Percentiles rank a stretch among this genome's conserved stretches.
Evolutionary conservation across 2,888 invertebrate species (phyloP).

Genomic region (Drosophila vallismaia): DNA sequence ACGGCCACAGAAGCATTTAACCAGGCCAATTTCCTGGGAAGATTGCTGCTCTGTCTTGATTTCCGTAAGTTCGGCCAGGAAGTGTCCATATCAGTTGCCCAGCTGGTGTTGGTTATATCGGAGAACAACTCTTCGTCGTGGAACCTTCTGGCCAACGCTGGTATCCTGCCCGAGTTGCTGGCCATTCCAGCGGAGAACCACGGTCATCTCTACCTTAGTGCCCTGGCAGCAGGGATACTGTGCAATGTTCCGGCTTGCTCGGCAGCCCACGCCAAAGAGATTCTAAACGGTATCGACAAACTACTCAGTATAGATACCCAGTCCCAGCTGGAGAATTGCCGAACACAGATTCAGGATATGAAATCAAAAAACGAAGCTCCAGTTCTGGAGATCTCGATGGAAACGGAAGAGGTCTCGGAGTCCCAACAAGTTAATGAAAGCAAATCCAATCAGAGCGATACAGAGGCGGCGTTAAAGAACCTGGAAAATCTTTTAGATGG

Average conservation of each 20-base stretch:
- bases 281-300: constrained; percentile 85
- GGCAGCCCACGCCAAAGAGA: constrained; percentile 84
- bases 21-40: constrained; percentile 86
- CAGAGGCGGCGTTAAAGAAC: constrained; percentile 85
- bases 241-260: constrained; percentile 85
- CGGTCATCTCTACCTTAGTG: constrained; percentile 84
- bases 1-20: constrained; percentile 88
- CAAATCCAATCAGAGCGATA: constrained; percentile 35
- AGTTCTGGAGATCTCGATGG: constrained; percentile 43
- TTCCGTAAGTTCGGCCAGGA: constrained; percentile 86
- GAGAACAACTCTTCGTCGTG: constrained; percentile 88
- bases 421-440: constrained; percentile 9
- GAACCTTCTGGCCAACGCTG: constrained; percentile 84
- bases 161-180: constrained; percentile 84
- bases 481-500: constrained; percentile 86
- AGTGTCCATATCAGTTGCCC: constrained; percentile 86
- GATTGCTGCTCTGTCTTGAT: constrained; percentile 87
- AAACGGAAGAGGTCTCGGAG: constrained; percentile 30
- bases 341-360: constrained; percentile 72
- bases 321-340: constrained; percentile 77
- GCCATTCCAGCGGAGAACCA: constrained; percentile 70
- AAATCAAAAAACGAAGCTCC: constrained; percentile 30
- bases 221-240: constrained; percentile 86
- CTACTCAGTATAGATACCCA: constrained; percentile 86
- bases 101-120: constrained; percentile 88